Evolutionary conservation across 2,797 vertebrate genomes (phyloP), one percentile per base, ranked within the genome.

Genomic region (Melanotaenia parkinsoni): DNA sequence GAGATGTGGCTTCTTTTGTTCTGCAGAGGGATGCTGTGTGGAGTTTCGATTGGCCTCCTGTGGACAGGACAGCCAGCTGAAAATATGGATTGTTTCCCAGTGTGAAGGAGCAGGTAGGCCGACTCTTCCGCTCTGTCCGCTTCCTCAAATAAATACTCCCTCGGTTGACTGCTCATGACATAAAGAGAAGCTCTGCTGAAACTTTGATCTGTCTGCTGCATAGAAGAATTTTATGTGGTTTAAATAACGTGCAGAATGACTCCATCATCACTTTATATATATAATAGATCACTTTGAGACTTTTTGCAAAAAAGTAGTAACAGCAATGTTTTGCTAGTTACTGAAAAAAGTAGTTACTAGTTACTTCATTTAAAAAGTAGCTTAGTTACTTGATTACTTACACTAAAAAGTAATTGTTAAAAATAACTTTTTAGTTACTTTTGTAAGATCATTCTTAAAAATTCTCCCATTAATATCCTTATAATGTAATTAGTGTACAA

Each of bases 21-120:
- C 67, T 76, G 71, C 88, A 94, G 88, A 84, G 70, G 93, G 38
- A 84, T 84, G 85, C 81, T 86, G 82, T 63, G 84, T 79, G 58
- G 88, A 84, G 88, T 95, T 96, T 91, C 94, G 89, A 89, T 91
- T 97, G 92, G 96, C 94, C 83, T 96, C 97, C 68, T 96, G 96
- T 81, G 96, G 96, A 87, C 96, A 98, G 89, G 96, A 97, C 88
- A 95, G 93, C 88, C 91, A 88, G 86, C 86, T 96, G 88, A 96
- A 95, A 86, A 91, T 97, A 83, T 96, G 97, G 96, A 77, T 95
- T 32, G 80, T 96, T 88, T 95, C 91, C 76, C 92, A 92, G 89
- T 76, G 72, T 83, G 89, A 88, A 70, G 73, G 78, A 82, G 82
- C 89, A 95, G 96, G 96, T 98, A 94, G 72, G 73, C 53, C 20